These are phyloP conservation scores for Zaprionus kolodkinae DNA, from an alignment of 1,140 invertebrate species.

Conservation along the genomic window DNA sequence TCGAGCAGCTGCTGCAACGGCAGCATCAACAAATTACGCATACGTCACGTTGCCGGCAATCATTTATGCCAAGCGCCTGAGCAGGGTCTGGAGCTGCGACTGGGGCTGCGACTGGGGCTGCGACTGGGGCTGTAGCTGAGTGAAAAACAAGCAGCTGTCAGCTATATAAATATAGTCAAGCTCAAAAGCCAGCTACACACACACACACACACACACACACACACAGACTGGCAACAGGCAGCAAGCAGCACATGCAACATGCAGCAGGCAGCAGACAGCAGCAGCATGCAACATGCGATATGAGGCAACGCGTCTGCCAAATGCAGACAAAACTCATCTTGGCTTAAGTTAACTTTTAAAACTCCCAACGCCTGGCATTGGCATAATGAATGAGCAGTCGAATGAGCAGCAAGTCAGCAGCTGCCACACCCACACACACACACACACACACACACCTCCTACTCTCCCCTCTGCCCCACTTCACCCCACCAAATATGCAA, in stretches of 20 bases:
- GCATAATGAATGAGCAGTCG: constrained; percentile 76
- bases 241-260: constrained; percentile 57
- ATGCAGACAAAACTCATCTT: constrained; percentile 64
- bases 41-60: constrained; percentile 70
- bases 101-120: too few relatives aligned
- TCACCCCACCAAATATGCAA: constrained; percentile 10
- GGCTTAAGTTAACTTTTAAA: constrained; percentile 75
- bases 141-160: constrained; percentile 46
- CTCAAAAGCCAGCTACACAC: constrained; percentile 27
- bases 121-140: constrained; percentile 3
- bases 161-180: constrained; percentile 40
- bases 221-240: constrained; percentile 19
- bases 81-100: neutral
- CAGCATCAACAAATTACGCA: constrained; percentile 73
- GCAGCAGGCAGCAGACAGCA: constrained; percentile 48
- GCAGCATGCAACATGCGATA: constrained; percentile 44
- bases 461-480: neutral
- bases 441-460: neutral
- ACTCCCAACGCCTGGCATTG: constrained; percentile 64
- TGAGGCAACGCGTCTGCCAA: constrained; percentile 48
- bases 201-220: constrained; percentile 2
- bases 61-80: constrained; percentile 53
- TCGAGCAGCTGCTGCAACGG: constrained; percentile 30
- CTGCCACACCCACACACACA: constrained; percentile 29
- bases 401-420: constrained; percentile 55